Base-by-base conservation (phyloP, 2,888 invertebrate genomes). In the Lepetodrilus schrolli region DNA sequence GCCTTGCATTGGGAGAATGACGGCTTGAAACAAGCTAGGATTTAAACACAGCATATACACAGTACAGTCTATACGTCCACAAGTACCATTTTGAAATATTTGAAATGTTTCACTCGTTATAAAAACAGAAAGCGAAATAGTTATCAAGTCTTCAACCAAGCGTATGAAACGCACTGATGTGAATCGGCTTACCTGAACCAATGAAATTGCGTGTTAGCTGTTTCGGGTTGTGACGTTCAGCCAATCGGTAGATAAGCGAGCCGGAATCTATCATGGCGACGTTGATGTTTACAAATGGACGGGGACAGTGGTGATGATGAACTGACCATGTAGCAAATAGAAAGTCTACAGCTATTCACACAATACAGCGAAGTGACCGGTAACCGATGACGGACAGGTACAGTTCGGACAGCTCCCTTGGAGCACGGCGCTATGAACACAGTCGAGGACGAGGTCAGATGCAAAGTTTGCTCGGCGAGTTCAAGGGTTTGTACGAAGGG, bases 401-500 rank as follows among this genome's bases (percentile, higher is more conserved):
- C 66, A 38, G 38, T n/a, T 66, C 66, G 17, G 66, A 66, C 8
- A 20, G 13, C 2, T 21, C 66, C 17, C 37, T 37, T 20, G 20
- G n/a, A 21, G 26, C 38, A 8, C 7, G 38, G 10, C 20, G 38
- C 21, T 37, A 37, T 37, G 37, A 21, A 20, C 21, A 21, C 20
- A 37, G 37, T 13, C 20, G 20, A 4, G 37, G 23, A 4, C 81
- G 81, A 73, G 87, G 88, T 8, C 87, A 88, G 70, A 89, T 89
- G 88, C 87, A 88, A 66, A 85, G 83, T 74, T 75, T 89, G 68
- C 76, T 89, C 36, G 86, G 83, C 20, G 88, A 88, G 79, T 89
- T 89, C 78, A 87, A 84, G 73, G 84, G 85, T 26, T 74, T 88
- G n/a, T 89, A 89, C 75, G 89, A 89, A 77, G 85, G 83, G n/a